Evolutionary conservation across 2,113 vertebrate genomes (phyloP), one percentile per base, ranked within the genome.

Genomic region (Bostrychus sinensis): DNA sequence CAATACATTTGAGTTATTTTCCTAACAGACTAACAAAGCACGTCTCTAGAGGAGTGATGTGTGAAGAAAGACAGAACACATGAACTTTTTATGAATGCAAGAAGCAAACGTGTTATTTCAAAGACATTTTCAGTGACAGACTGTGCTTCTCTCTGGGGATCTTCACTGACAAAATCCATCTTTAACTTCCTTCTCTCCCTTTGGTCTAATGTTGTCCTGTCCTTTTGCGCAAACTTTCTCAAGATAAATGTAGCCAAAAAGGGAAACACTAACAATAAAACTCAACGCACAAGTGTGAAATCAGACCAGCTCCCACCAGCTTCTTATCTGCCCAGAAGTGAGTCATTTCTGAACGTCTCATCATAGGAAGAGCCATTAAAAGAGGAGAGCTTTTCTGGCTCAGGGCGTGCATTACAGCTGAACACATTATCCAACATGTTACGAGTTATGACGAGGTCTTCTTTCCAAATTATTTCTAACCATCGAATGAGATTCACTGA

Each of bases 1-100:
- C n/a, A n/a, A n/a, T n/a, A n/a, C n/a, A n/a, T n/a, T n/a, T n/a
- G n/a, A n/a, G n/a, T n/a, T n/a, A n/a, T n/a, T n/a, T n/a, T n/a
- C n/a, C n/a, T n/a, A n/a, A n/a, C n/a, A n/a, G n/a, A n/a, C n/a
- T n/a, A n/a, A n/a, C n/a, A n/a, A n/a, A n/a, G n/a, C n/a, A n/a
- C n/a, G n/a, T n/a, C n/a, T n/a, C n/a, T n/a, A n/a, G n/a, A n/a
- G n/a, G n/a, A n/a, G n/a, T n/a, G n/a, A n/a, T n/a, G n/a, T 70
- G 77, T 71, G 53, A 17, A 51, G 20, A 30, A 26, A n/a, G 34
- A 56, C 48, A 22, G 37, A 53, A 65, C 62, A 54, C 68, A 74
- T 73, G 70, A 83, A 82, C 78, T 78, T 72, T 76, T 83, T 64
- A 74, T 75, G 72, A 84, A 70, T 64, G 54, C 48, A 68, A 61